phyloP scores from a whole-genome alignment of 2,888 invertebrate species.

The Blastobasis lacticolella region DNA sequence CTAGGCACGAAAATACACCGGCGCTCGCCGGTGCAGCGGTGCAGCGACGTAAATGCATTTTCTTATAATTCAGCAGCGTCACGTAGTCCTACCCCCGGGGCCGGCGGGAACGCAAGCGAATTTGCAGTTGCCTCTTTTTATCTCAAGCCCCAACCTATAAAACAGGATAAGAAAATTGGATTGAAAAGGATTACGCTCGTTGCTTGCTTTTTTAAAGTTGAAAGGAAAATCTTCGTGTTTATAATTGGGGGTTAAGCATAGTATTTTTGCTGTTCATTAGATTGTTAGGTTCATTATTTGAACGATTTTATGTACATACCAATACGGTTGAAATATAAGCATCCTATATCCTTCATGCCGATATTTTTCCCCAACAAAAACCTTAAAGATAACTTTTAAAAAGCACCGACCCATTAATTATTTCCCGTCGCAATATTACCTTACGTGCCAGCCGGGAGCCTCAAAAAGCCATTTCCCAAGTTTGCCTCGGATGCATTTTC shows the following conservation, averaged over 20 bases:
- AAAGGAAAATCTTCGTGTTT: too few relatives aligned
- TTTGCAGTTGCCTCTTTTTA: slow-evolving; percentile 68
- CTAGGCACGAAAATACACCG: slow-evolving; percentile 53
- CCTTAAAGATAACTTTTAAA: too few relatives aligned
- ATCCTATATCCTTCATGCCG: too few relatives aligned
- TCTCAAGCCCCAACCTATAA: slow-evolving; percentile 53
- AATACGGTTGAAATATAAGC: too few relatives aligned
- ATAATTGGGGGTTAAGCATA: too few relatives aligned
- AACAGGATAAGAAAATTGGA: slow-evolving; percentile 57
- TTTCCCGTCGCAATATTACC: neutral
- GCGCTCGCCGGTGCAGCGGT: slow-evolving; percentile 29
- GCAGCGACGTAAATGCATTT: slow-evolving; percentile 66
- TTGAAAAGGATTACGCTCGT: slow-evolving; percentile 33
- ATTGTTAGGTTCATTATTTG: too few relatives aligned
- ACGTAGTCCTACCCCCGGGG: slow-evolving; percentile 59
- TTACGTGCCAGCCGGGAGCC: neutral
- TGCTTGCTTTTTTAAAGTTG: too few relatives aligned
- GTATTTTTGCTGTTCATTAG: too few relatives aligned
- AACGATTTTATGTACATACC: too few relatives aligned
- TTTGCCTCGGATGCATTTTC: slow-evolving; percentile 2
- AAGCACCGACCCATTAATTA: neutral
- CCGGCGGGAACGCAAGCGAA: slow-evolving; percentile 59
- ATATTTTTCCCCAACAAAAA: too few relatives aligned
- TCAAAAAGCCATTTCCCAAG: neutral
- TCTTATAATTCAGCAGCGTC: slow-evolving; percentile 71